phyloP scores from a whole-genome alignment of 2,113 vertebrate genomes.

The Brienomyrus brachyistius region DNA sequence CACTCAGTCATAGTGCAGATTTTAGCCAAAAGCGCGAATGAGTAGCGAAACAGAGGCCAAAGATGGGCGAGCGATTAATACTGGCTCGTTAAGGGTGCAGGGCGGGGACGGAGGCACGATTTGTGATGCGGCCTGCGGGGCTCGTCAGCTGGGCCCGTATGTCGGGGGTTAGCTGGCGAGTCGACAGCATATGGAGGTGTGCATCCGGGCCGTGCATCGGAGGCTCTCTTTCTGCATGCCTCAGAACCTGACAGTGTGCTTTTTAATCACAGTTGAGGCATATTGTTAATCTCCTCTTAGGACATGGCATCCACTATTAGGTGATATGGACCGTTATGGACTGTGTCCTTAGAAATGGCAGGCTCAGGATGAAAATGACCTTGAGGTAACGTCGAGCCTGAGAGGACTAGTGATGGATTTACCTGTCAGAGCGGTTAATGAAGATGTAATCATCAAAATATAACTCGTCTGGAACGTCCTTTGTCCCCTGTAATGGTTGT shows the following conservation, averaged over 20 bases:
- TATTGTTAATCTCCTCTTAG: conserved; percentile 22
- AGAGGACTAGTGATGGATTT: not conserved
- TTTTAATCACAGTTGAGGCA: conserved; percentile 1
- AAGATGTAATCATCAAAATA: conserved; percentile 15
- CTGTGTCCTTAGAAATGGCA: conserved; percentile 14
- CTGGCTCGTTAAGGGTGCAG: conserved; percentile 40
- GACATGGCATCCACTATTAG: conserved; percentile 21
- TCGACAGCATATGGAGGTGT: not conserved
- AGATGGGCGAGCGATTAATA: conserved; percentile 40
- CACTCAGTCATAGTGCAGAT: not conserved
- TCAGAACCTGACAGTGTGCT: not conserved
- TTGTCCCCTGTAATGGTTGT: conserved; percentile 11
- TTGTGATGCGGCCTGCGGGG: conserved; percentile 29
- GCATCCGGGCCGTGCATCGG: too few species aligned
- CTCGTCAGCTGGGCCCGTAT: not conserved
- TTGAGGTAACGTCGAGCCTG: not conserved
- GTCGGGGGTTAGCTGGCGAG: not conserved
- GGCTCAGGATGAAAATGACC: not conserved
- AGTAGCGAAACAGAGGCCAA: conserved; percentile 9
- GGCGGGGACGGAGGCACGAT: conserved; percentile 27
- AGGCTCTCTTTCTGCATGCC: not conserved
- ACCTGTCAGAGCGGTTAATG: conserved; percentile 3
- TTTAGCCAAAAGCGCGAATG: not conserved
- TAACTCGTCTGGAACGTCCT: conserved; percentile 16
- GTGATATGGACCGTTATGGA: not conserved